Evolutionary conservation across 1,140 invertebrate genomes (phyloP), one percentile per base, ranked within the genome.

Genomic region (Archivesica marissinica): DNA sequence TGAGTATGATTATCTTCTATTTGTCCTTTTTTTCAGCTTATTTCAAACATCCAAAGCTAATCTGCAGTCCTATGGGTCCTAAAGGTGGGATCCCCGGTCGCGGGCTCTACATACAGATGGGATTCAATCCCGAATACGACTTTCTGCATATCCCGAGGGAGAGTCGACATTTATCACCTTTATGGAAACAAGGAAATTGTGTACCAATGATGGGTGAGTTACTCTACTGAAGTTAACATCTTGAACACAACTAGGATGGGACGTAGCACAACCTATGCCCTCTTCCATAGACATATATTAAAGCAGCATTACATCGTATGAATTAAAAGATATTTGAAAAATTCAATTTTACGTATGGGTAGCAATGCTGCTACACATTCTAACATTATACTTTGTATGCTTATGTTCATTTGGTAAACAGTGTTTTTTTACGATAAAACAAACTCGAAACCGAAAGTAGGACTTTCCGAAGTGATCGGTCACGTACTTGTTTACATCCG

Each of bases 31-130:
- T 89, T 89, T 76, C 80, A 92, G 92, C 91, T 6, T 92, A 92
- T 80, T 92, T 92, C 86, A 92, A 92, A 61, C 91, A 92, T 61
- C 92, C 92, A 0, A 85, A 87, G 23, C 78, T 92, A 39, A 85
- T 92, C 28, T 92, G 92, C 79, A 91, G 87, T 64, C 92, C 92
- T 0, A 86, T 88, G 75, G 84, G 86, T 11, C 35, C 74, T 13
- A 38, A 76, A 17, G 86, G 89, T 30, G 89, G 87, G n/a, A 86
- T 86, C 33, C 74, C 87, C 47, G 90, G 90, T 11, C 90, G 89
- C 83, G 92, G 92, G 9, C 86, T 92, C 2, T 92, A 88, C 82
- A 91, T 92, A 80, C 92, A 92, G 74, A 90, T 87, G 79, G 92
- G 92, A 30, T 82, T 86, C 25, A 76, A 88, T 15, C 89, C 90